Evolutionary conservation across 1,140 invertebrate species (phyloP).

Genomic region (Leptinotarsa texana): DNA sequence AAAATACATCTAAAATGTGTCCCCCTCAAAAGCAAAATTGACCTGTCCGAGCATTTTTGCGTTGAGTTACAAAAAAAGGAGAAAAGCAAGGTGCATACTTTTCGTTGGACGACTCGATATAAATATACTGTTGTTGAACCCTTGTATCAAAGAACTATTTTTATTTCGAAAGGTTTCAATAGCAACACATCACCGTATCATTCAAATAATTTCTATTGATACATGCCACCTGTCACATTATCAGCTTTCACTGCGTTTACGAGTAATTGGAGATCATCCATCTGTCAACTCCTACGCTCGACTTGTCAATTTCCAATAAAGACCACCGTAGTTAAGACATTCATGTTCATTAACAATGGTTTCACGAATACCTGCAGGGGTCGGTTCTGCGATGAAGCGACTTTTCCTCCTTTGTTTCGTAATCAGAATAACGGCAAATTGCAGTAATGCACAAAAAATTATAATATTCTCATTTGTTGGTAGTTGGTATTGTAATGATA

Average conservation of each 20-base stretch:
- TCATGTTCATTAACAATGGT: slow-evolving; percentile 42
- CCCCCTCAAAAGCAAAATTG: no score
- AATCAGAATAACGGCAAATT: slow-evolving; percentile 23
- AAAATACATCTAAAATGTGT: no score
- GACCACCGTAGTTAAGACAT: slow-evolving; percentile 42
- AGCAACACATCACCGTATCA: no score
- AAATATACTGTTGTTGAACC: no score
- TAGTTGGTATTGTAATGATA: slow-evolving; percentile 8
- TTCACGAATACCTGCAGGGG: slow-evolving; percentile 37
- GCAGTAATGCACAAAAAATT: slow-evolving; percentile 4
- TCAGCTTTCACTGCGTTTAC: neutral
- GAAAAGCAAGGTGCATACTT: no score
- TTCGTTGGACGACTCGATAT: no score
- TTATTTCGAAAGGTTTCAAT: no score
- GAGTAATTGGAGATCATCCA: slow-evolving; percentile 7
- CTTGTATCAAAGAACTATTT: no score
- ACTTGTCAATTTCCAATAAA: slow-evolving; percentile 26
- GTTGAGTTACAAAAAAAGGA: no score
- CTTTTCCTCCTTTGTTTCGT: slow-evolving; percentile 26
- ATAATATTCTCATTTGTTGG: slow-evolving; percentile 20
- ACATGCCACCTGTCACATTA: neutral
- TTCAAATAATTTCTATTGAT: neutral
- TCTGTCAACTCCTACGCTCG: slow-evolving; percentile 32
- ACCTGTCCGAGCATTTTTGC: no score
- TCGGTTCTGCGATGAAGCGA: slow-evolving; percentile 21